phyloP scores from a whole-genome alignment of 2,113 vertebrate genomes.

The Sinocyclocheilus anshuiensis region DNA sequence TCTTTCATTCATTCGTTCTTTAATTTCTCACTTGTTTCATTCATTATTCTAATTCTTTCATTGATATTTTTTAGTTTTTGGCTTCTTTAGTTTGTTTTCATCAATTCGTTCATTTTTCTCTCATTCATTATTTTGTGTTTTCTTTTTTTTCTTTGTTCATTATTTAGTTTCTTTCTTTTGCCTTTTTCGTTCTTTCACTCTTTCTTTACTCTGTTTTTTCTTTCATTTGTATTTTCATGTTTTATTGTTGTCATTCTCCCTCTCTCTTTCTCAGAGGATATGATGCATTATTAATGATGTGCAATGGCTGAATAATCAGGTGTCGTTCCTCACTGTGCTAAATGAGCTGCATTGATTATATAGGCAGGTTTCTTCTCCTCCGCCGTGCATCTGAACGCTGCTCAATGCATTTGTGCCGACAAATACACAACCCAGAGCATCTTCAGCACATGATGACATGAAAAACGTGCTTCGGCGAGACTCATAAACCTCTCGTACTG shows the following conservation, averaged over 20 bases:
- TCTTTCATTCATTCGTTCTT: no score
- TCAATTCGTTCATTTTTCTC: neutral
- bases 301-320: constrained; percentile 80
- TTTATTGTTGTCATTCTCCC: neutral
- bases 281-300: constrained; percentile 69
- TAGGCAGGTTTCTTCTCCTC: constrained; percentile 64
- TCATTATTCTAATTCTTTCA: neutral
- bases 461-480: neutral
- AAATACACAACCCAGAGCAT: neutral
- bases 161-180: neutral
- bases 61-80: neutral
- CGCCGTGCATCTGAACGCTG: neutral
- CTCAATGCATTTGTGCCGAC: neutral
- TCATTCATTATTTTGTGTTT: neutral
- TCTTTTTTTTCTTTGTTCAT: neutral
- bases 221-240: neutral
- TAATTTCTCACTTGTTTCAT: no score
- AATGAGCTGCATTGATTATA: constrained; percentile 78
- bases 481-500: no score
- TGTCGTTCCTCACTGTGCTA: constrained; percentile 75
- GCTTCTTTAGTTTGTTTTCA: neutral
- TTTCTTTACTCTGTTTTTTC: neutral
- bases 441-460: neutral
- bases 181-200: neutral
- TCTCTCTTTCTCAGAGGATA: constrained; percentile 6